Percentiles rank a stretch among this genome's conserved stretches.
phyloP scores from a whole-genome alignment of 2,888 invertebrate species.

The Epiblema foenella region DNA sequence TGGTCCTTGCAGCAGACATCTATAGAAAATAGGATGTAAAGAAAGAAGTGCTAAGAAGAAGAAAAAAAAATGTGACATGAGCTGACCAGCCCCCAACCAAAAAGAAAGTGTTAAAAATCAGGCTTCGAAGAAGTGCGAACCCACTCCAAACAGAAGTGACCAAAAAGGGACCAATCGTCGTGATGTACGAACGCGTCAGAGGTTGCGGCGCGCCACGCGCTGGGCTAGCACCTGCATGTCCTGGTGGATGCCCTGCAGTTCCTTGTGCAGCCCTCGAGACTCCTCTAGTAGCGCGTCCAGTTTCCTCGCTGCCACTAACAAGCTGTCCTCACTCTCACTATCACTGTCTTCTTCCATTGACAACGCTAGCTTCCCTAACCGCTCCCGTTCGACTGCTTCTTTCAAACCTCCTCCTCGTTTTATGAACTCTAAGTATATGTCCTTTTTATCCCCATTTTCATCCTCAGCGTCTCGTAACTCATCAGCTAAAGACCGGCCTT shows the following conservation, averaged over 20 bases:
- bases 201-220: slow-evolving; percentile 72
- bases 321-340: slow-evolving; percentile 56
- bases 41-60: too few relatives aligned
- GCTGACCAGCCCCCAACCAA: neutral
- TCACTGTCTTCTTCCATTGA: slow-evolving; percentile 76
- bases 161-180: slow-evolving; percentile 52
- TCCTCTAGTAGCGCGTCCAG: slow-evolving; percentile 77
- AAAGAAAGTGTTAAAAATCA: neutral
- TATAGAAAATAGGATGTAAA: too few relatives aligned
- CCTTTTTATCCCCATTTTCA: slow-evolving; percentile 57
- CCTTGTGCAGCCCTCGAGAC: slow-evolving; percentile 75
- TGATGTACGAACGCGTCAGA: slow-evolving; percentile 78
- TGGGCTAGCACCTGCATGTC: slow-evolving; percentile 84
- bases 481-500: slow-evolving; percentile 67
- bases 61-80: neutral
- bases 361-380: slow-evolving; percentile 73
- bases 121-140: slow-evolving; percentile 5
- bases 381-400: slow-evolving; percentile 73
- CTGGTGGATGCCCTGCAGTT: slow-evolving; percentile 78
- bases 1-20: too few relatives aligned
- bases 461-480: slow-evolving; percentile 77
- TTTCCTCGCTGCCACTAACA: slow-evolving; percentile 70
- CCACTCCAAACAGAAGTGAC: slow-evolving; percentile 38
- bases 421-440: slow-evolving; percentile 61
- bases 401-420: slow-evolving; percentile 59